A percentile compares a stretch with the other conserved stretches of the same genome.
Conservation (phyloP, 2,113 vertebrate species). For the Daubentonia madagascariensis region DNA sequence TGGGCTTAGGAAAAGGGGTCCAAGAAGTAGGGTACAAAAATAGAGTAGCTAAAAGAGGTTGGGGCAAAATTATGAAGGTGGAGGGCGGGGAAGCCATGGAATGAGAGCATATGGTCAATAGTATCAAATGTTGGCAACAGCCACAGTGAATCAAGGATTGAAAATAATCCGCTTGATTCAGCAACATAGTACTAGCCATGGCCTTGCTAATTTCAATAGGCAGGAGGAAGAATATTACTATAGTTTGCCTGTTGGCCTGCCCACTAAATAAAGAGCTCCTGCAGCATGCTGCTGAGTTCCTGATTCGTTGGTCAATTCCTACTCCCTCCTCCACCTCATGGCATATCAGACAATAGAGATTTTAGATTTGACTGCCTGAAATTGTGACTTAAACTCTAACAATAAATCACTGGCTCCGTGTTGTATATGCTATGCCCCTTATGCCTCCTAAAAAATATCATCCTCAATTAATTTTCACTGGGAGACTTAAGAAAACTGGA, state of each 20-base stretch:
- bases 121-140: not conserved
- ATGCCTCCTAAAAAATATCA: slow-evolving; percentile 48
- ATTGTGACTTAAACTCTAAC: not conserved
- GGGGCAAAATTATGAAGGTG: not conserved
- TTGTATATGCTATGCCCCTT: not conserved
- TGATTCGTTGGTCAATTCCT: not conserved
- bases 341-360: not conserved
- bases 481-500: slow-evolving; percentile 33
- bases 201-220: not conserved
- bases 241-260: not conserved
- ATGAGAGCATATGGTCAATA: not conserved
- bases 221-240: not conserved
- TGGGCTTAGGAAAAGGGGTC: not conserved
- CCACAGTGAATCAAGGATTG: not conserved
- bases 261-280: not conserved
- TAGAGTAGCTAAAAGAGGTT: not conserved
- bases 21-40: not conserved
- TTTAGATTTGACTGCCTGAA: not conserved
- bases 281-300: not conserved
- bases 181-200: not conserved
- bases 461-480: slow-evolving; percentile 43
- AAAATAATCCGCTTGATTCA: not conserved
- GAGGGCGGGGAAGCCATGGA: not conserved
- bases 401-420: not conserved
- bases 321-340: not conserved